Percentiles rank a stretch among this genome's conserved stretches.
phyloP scores from a whole-genome alignment of 1,140 invertebrate species.

The Pachypsylla venusta region DNA sequence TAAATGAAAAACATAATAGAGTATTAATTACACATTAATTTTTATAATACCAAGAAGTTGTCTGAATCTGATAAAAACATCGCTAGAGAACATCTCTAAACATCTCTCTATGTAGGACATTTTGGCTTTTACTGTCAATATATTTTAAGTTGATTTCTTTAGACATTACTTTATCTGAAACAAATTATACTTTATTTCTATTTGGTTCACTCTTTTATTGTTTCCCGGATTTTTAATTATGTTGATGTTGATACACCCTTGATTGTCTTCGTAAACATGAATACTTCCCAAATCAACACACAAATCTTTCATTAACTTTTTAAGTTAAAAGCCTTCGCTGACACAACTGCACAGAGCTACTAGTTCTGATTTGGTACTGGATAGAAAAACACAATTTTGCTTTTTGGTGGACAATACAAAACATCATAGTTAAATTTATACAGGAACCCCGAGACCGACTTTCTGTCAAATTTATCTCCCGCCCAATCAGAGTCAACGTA shows the following conservation, averaged over 20 bases:
- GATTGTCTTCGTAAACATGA: no score
- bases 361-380: neutral
- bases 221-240: neutral
- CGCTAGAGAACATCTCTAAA: no score
- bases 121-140: conserved; percentile 21
- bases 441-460: conserved; percentile 10
- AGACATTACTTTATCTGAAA: no score
- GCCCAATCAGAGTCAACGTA: conserved; percentile 10
- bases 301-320: neutral
- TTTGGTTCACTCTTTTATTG: neutral
- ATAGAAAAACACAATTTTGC: neutral
- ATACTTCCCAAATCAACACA: neutral
- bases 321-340: neutral
- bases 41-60: no score
- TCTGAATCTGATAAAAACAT: no score
- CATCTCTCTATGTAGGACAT: no score
- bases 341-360: neutral
- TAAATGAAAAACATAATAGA: no score
- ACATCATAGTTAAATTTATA: neutral
- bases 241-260: neutral
- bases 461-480: neutral
- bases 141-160: neutral
- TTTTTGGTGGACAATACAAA: neutral
- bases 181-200: neutral
- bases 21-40: no score